Percentiles rank a stretch among this genome's conserved stretches.
These are phyloP conservation scores for Aegotheles bennettii DNA, from an alignment of 2,113 vertebrate genomes.

Conservation along the genomic window DNA sequence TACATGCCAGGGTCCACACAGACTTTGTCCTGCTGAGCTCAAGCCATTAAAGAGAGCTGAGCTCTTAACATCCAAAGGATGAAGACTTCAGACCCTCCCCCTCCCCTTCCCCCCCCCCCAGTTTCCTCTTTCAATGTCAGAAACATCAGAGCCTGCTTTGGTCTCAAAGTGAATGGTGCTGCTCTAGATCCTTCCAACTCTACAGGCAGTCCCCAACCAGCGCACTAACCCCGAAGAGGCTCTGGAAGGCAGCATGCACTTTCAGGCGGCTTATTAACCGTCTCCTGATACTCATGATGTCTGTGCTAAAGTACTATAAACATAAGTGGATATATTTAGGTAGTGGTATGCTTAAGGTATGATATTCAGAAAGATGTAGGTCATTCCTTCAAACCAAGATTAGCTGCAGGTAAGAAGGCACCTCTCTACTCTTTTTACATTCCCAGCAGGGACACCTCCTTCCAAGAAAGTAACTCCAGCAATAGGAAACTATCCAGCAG, in stretches of 20 bases:
- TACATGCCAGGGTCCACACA: not conserved
- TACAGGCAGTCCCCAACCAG: not conserved
- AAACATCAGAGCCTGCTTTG: not conserved
- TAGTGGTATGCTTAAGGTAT: not conserved
- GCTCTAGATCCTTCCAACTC: not conserved
- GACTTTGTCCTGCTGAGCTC: not conserved
- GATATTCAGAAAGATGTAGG: not conserved
- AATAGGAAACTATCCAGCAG: not conserved
- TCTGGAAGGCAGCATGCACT: not conserved
- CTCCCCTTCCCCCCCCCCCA: accelerated
- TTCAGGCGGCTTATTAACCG: not conserved
- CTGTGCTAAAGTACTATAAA: not conserved
- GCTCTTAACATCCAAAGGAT: not conserved
- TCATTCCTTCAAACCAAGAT: not conserved
- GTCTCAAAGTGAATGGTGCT: not conserved
- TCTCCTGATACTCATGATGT: not conserved
- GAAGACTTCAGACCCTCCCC: not conserved
- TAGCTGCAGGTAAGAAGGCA: not conserved
- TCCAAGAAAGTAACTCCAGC: not conserved
- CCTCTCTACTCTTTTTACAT: not conserved
- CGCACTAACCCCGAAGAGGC: not conserved
- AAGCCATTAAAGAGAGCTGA: not conserved
- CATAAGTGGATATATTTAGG: not conserved
- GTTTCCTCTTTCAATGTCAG: not conserved
- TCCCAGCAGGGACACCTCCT: not conserved